Evolutionary conservation across 2,888 invertebrate species (phyloP).

Genomic region (Helleia helle): DNA sequence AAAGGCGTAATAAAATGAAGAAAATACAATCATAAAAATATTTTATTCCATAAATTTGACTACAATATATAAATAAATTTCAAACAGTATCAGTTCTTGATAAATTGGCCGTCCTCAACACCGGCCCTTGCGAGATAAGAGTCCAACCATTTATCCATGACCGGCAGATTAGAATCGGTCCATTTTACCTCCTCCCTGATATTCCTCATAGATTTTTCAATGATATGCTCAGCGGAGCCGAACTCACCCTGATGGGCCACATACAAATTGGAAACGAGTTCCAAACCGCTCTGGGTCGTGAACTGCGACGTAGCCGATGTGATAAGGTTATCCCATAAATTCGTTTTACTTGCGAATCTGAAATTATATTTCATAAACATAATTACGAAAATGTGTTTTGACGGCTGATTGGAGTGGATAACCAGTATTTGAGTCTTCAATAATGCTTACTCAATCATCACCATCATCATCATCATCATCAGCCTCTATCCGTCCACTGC

Average conservation of each 20-base stretch:
- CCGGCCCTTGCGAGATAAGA: slow-evolving; percentile 30
- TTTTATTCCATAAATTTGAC: not conserved
- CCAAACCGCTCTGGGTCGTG: slow-evolving; percentile 82
- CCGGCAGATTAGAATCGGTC: slow-evolving; percentile 83
- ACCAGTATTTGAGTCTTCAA: no score
- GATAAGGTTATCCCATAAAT: slow-evolving; percentile 84
- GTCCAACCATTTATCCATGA: slow-evolving; percentile 82
- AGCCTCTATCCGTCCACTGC: no score
- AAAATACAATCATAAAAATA: not conserved
- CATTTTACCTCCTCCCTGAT: slow-evolving; percentile 84
- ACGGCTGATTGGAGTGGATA: no score
- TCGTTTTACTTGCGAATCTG: slow-evolving; percentile 79
- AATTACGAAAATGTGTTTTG: no score
- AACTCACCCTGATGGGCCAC: slow-evolving; percentile 78
- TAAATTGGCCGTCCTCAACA: slow-evolving; percentile 16
- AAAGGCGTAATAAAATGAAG: not conserved
- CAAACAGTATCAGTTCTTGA: slow-evolving; percentile 11
- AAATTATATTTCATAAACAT: no score
- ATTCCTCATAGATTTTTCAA: slow-evolving; percentile 81
- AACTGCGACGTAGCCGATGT: slow-evolving; percentile 83
- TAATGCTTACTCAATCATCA: no score
- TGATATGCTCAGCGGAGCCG: slow-evolving; percentile 81
- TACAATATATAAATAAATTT: not conserved
- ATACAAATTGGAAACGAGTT: slow-evolving; percentile 79
- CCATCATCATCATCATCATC: no score